Conservation (phyloP, 2,888 invertebrate genomes). For the Mylabris sibirica region DNA sequence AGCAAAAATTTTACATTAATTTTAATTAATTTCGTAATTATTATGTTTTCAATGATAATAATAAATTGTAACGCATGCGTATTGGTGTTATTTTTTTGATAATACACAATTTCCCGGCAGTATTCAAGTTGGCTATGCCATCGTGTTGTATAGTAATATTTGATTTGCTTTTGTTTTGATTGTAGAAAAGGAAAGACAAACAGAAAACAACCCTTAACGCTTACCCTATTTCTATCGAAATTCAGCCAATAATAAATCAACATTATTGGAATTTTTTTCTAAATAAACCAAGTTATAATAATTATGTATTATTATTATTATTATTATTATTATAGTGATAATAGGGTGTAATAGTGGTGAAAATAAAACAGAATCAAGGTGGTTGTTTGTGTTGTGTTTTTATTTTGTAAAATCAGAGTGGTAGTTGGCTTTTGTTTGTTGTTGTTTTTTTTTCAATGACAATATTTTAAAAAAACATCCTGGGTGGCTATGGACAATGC, state of each 20-base stretch:
- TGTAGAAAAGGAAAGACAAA: neutral
- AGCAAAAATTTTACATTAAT: neutral
- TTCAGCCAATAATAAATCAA: neutral
- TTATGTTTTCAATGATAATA: too few species aligned
- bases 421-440: neutral
- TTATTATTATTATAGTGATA: neutral
- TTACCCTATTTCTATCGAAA: neutral
- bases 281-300: neutral
- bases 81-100: neutral
- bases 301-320: neutral
- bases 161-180: constrained; percentile 10
- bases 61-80: neutral
- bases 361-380: too few species aligned
- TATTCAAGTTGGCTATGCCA: neutral
- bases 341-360: too few species aligned
- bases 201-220: neutral
- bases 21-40: neutral
- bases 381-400: too few species aligned
- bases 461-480: neutral
- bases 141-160: neutral
- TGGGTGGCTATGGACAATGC: neutral
- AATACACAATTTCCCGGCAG: neutral
- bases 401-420: neutral
- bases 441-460: neutral
- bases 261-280: neutral